Base-by-base conservation (phyloP, 2,113 vertebrate genomes). In the Columba janthina region DNA sequence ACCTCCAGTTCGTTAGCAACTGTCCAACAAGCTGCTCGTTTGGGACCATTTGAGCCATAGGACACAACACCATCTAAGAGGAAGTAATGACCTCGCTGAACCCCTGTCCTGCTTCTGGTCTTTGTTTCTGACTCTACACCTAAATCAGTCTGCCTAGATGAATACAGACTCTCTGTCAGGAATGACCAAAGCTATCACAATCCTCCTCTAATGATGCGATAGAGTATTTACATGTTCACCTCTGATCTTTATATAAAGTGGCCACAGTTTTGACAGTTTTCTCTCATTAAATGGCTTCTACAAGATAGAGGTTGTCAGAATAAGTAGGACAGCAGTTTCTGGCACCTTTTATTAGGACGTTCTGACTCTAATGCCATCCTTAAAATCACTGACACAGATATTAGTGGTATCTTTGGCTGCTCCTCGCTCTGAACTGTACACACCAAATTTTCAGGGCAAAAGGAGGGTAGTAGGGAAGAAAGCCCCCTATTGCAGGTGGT, bases 251-350 rank as follows among this genome's bases (percentile, higher is more conserved):
- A n/a, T 61, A 14, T 34, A 85, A 85, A 77, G 54, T 77, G 72
- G n/a, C 36, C 79, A 48, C 14, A 21, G 46, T 91, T 91, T 85
- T 76, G 54, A 88, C 54, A 82, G 46, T 76, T 88, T 75, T 72
- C 18, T 80, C 88, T 86, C 69, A 66, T 94, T 96, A 96, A 81
- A 83, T 85, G 46, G 20, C 25, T 91, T 86, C 85, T 71, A 50
- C 66, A 79, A 69, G 80, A 9, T 58, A 53, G 58, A 61, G 11
- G 1, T 66, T 94, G 76, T 70, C 69, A 88, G 79, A 72, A 66
- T 85, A 92, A 93, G 71, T 86, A 95, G 90, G 79, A 34, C 85
- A 95, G 75, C 56, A 70, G 34, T 79, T 91, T 82, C 81, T 91
- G 76, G 40, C 28, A 70, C 56, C 51, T 24, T 69, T 92, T 79